These are phyloP conservation scores for Allophyes oxyacanthae DNA, from an alignment of 2,888 invertebrate genomes.

Conservation along the genomic window DNA sequence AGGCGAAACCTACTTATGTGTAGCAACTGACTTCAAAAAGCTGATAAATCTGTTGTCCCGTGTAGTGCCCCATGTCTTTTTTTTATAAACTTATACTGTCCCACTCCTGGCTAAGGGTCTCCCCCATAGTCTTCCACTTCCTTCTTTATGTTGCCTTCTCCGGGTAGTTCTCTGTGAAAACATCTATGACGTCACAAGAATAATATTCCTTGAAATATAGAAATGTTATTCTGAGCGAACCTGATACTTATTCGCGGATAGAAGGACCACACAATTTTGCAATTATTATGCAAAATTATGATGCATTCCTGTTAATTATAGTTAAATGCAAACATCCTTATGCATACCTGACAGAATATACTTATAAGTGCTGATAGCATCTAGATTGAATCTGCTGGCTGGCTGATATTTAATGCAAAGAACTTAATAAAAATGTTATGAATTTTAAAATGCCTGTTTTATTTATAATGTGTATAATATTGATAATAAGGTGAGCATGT, in stretches of 20 bases:
- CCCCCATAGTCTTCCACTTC: no score
- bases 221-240: no score
- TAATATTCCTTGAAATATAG: no score
- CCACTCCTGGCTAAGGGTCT: no score
- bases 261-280: constrained; percentile 50
- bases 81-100: no score
- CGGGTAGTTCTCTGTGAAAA: no score
- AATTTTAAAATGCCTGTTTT: constrained; percentile 23
- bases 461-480: constrained; percentile 13
- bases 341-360: constrained; percentile 24
- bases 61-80: no score
- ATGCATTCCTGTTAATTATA: constrained; percentile 34
- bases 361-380: constrained; percentile 41
- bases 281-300: constrained; percentile 43
- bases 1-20: no score
- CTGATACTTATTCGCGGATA: constrained; percentile 19
- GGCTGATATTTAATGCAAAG: constrained; percentile 14
- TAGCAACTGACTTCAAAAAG: no score
- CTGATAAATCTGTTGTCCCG: no score
- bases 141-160: no score
- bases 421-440: constrained; percentile 28
- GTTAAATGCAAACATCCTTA: constrained; percentile 34
- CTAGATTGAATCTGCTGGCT: constrained; percentile 30
- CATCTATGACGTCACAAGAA: no score
- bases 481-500: neutral